Evolutionary conservation across 2,888 invertebrate species (phyloP).

Genomic region (Cephus nigrinus): DNA sequence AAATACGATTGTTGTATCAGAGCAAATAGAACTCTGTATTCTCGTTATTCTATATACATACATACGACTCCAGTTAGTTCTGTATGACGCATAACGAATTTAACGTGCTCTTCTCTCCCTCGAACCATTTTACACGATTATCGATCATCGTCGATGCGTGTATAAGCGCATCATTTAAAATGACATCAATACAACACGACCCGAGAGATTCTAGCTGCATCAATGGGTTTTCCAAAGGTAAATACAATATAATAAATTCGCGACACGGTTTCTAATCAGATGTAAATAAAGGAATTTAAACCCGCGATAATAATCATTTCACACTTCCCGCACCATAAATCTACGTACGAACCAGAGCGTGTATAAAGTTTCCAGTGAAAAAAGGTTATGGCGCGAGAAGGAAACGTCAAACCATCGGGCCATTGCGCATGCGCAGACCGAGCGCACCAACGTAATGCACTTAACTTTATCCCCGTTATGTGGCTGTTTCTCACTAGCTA

Average conservation of each 20-base stretch:
- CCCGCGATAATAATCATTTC: background rate
- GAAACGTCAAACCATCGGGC: conserved; percentile 16
- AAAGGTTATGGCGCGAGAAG: background rate
- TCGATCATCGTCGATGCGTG: background rate
- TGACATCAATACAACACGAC: background rate
- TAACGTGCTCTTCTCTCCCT: background rate
- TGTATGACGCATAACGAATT: background rate
- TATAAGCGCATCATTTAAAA: background rate
- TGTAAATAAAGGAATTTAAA: background rate
- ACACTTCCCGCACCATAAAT: background rate
- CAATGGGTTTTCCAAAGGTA: background rate
- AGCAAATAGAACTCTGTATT: background rate
- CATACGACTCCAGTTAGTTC: background rate
- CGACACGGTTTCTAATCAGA: background rate
- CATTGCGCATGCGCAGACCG: conserved; percentile 38
- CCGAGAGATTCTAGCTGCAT: background rate
- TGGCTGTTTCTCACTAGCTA: conserved; percentile 14
- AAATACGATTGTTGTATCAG: background rate
- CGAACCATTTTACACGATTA: background rate
- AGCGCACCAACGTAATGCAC: conserved; percentile 43
- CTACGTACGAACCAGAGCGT: background rate
- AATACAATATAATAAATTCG: background rate
- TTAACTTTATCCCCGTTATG: conserved; percentile 45
- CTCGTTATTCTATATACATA: background rate
- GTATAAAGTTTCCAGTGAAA: background rate